phyloP scores from a whole-genome alignment of 2,888 invertebrate genomes.

The Melikaiella ostensackeni region DNA sequence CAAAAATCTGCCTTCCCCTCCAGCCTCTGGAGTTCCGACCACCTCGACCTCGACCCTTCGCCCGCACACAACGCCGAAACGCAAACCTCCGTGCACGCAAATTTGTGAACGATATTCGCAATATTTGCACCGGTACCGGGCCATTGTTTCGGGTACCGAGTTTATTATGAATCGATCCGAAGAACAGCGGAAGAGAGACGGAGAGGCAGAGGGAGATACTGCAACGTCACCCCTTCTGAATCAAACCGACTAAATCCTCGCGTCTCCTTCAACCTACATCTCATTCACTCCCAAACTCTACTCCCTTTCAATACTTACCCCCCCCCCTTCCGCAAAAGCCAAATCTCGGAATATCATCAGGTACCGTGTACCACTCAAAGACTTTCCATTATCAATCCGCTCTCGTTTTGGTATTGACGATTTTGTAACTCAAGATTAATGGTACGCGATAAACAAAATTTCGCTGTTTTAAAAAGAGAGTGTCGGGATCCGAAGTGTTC shows the following conservation, averaged over 20 bases:
- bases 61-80: conserved; percentile 62
- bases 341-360: conserved; percentile 60
- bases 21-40: conserved; percentile 42
- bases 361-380: conserved; percentile 5
- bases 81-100: conserved; percentile 68
- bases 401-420: conserved; percentile 1
- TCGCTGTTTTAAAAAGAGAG: conserved; percentile 68
- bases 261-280: conserved; percentile 53
- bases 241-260: conserved; percentile 65
- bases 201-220: conserved; percentile 67
- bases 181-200: conserved; percentile 62
- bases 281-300: conserved; percentile 51
- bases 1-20: conserved; percentile 47
- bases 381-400: neutral
- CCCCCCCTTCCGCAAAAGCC: conserved; percentile 54
- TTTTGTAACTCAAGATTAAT: neutral
- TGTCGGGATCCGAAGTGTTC: conserved; percentile 62
- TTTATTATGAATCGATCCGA: conserved; percentile 75
- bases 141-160: conserved; percentile 72
- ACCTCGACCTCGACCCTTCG: conserved; percentile 48
- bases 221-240: conserved; percentile 71
- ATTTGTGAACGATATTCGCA: conserved; percentile 74
- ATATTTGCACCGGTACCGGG: conserved; percentile 69
- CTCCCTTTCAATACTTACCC: conserved; percentile 58
- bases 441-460: neutral